Conservation (phyloP, 2,888 invertebrate genomes). For the Sphaerophoria rueppellii region DNA sequence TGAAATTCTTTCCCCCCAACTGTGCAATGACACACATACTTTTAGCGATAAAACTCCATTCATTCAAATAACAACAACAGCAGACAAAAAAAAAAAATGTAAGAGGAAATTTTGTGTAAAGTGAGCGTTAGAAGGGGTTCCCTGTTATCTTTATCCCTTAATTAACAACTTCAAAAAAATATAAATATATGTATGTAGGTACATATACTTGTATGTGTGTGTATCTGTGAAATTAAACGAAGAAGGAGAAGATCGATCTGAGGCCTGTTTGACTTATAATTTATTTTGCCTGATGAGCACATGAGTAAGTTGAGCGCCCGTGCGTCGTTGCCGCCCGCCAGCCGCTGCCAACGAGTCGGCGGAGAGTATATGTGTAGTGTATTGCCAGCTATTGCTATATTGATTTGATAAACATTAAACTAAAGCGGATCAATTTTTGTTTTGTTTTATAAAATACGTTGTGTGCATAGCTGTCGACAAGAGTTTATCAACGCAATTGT, state of each 20-base stretch:
- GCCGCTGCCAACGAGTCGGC: neutral
- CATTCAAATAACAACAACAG: neutral
- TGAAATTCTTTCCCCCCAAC: slow-evolving; percentile 46
- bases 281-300: slow-evolving; percentile 49
- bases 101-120: slow-evolving; percentile 48
- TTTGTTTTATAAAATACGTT: slow-evolving; percentile 69
- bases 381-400: slow-evolving; percentile 50
- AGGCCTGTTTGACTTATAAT: slow-evolving; percentile 70
- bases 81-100: neutral
- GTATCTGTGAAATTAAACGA: slow-evolving; percentile 2
- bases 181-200: slow-evolving; percentile 1
- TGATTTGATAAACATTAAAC: slow-evolving; percentile 65
- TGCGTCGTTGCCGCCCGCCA: too few relatives aligned
- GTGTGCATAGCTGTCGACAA: slow-evolving; percentile 67
- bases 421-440: slow-evolving; percentile 71
- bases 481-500: slow-evolving; percentile 50
- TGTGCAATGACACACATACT: slow-evolving; percentile 53
- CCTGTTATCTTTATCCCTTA: slow-evolving; percentile 74
- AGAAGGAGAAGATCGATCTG: slow-evolving; percentile 49
- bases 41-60: too few relatives aligned
- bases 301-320: slow-evolving; percentile 12
- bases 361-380: neutral
- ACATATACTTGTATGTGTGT: too few relatives aligned
- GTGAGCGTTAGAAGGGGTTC: slow-evolving; percentile 62
- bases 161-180: slow-evolving; percentile 72